A percentile compares a stretch with the other conserved stretches of the same genome.
phyloP scores from a whole-genome alignment of 2,113 vertebrate genomes.

The Elanus axillaris region DNA sequence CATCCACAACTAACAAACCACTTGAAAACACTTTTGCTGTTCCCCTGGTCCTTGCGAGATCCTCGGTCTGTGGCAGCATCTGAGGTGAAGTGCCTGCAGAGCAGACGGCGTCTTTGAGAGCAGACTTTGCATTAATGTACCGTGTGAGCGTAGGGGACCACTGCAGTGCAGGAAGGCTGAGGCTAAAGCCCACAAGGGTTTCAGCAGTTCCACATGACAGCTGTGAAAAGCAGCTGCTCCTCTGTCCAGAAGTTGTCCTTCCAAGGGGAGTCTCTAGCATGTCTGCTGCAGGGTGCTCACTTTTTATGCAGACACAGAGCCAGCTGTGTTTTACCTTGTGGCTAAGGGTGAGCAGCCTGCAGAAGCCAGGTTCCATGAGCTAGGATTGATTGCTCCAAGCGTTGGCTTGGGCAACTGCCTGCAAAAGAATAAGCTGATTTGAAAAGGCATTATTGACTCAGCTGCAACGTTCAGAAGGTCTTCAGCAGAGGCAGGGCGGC shows the following conservation, averaged over 20 bases:
- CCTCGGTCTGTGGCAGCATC: not conserved
- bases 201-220: not conserved
- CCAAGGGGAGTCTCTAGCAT: not conserved
- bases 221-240: not conserved
- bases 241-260: not conserved
- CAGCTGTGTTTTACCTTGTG: not conserved
- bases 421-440: not conserved
- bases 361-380: not conserved
- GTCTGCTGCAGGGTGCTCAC: not conserved
- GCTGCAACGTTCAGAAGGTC: not conserved
- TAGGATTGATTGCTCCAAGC: not conserved
- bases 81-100: fast-evolving
- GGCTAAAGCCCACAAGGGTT: not conserved
- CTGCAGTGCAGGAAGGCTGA: fast-evolving
- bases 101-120: fast-evolving
- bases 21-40: not conserved
- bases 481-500: not conserved
- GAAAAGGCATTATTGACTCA: conserved; percentile 10
- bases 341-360: not conserved
- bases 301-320: not conserved
- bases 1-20: not conserved
- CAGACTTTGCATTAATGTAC: not conserved
- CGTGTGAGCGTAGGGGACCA: fast-evolving
- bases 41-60: not conserved
- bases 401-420: not conserved